Base-by-base conservation (phyloP, 2,888 invertebrate genomes). In the Plemyria rubiginata region DNA sequence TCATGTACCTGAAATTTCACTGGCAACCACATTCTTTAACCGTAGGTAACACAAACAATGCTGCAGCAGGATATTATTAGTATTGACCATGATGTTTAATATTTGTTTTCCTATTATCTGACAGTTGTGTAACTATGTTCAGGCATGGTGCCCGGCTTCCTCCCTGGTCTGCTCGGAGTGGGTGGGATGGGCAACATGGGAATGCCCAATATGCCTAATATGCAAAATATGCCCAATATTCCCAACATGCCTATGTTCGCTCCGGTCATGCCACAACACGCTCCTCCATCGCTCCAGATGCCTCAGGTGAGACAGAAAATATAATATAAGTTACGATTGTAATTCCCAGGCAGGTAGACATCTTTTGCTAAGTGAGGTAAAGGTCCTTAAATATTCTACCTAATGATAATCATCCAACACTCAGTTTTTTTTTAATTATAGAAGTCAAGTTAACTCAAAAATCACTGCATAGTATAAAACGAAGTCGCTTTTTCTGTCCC, bases 121-220 rank as follows among this genome's bases (percentile, higher is more conserved):
- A 32, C 32, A 32, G 32, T 32, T 32, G 32, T 32, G 32, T 38
- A 38, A 38, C 36, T 38, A 38, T 38, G 43, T 40, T 2, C 74
- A 87, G 91, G 90, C 4, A 85, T 90, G 88, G 85, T 90, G 74
- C 80, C 84, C 72, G 83, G 89, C 0, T 91, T 90, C 84, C 85
- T 82, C 67, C 75, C 77, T 65, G 78, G 65, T n/a, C 13, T 67
- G 48, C 49, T 84, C 73, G 78, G 82, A 40, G 75, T 80, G 72
- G 80, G 79, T 62, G 60, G 62, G 11, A n/a, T 62, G 58, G 53
- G 49, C 45, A 43, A 12, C 43, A 73, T 79, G 72, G 80, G 79
- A 61, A 50, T 50, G 50, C 50, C 50, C 32, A 50, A 28, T 5
- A 48, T 80, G 74, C 84, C 93, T 28, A 90, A 16, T 22, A 80